Base-by-base conservation (phyloP, 1,140 invertebrate genomes). In the Penaeus indicus region DNA sequence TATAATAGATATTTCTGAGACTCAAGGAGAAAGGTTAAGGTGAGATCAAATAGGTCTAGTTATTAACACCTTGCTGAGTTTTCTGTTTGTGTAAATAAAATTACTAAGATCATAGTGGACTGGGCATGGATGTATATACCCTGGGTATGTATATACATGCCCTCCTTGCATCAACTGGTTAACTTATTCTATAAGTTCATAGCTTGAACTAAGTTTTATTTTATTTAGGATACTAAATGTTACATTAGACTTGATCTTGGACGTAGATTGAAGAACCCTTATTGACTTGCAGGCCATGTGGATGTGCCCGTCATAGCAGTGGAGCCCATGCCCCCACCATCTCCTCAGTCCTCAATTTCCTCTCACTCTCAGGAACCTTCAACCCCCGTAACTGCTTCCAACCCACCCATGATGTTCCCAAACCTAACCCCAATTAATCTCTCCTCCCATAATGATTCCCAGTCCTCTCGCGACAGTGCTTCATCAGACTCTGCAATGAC, bases 231-330 rank as follows among this genome's bases (percentile, higher is more conserved):
- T 54, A 54, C 54, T 16, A 54, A 54, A 54, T 54, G 8, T 13
- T 54, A 54, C 54, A 54, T 13, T 54, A 54, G 54, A 18, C 78
- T 27, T 86, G 63, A 78, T 42, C 72, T 5, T 72, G 67, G 67
- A n/a, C 61, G 63, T 27, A 88, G 80, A 88, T 88, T 88, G 86
- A 88, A 88, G 80, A 79, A 79, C 18, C 64, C 80, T 84, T 88
- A 84, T 88, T 84, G 61, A 88, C 87, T 88, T 88, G 69, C 87
- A 88, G 87, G 87, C 81, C 84, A 21, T 84, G 62, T 75, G 67
- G 87, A 84, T 78, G 87, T 88, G 81, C 87, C 87, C 87, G 47
- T 82, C 82, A 88, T 84, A 84, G 80, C 87, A 60, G 38, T 88
- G 87, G 87, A 84, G 81, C 87, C 81, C 27, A 16, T 63, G 27